Evolutionary conservation across 2,113 vertebrate genomes (phyloP).

Genomic region (Clarias batrachus): DNA sequence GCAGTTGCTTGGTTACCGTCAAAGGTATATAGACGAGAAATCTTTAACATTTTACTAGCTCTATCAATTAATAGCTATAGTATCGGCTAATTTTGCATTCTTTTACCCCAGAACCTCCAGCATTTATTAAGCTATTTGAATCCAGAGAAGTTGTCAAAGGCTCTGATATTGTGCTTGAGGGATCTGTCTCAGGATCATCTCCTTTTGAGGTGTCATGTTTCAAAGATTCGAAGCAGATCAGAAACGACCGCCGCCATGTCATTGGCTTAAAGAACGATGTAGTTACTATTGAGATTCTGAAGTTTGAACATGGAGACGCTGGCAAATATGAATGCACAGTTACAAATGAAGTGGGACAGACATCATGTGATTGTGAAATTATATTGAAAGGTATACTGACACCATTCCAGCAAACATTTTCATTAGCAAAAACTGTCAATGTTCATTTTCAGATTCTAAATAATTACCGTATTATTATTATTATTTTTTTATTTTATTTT

Average conservation of each 20-base stretch:
- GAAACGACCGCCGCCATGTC: constrained; percentile 88
- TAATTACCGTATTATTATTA: not conserved
- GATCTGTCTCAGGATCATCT: constrained; percentile 83
- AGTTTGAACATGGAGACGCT: constrained; percentile 81
- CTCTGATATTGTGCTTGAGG: constrained; percentile 86
- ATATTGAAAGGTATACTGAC: constrained; percentile 88
- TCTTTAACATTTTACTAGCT: not conserved
- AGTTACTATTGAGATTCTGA: constrained; percentile 84
- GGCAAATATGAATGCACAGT: constrained; percentile 89
- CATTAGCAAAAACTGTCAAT: constrained; percentile 2
- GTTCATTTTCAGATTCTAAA: not conserved
- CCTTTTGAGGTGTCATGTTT: constrained; percentile 89
- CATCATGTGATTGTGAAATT: constrained; percentile 82
- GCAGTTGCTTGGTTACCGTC: constrained; percentile 83
- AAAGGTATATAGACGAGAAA: constrained; percentile 82
- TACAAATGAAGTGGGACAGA: constrained; percentile 87
- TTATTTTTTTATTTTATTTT: constrained; percentile 49
- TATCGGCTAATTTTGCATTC: constrained; percentile 34
- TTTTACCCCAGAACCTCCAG: constrained; percentile 81
- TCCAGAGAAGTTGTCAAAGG: constrained; percentile 88
- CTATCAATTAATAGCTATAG: not conserved
- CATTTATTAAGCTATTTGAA: constrained; percentile 87
- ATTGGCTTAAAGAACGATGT: constrained; percentile 82
- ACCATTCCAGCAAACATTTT: not conserved
- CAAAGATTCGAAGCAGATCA: constrained; percentile 84